These are phyloP conservation scores for Pardosa pseudoannulata DNA, from an alignment of 2,888 invertebrate species.

Conservation along the genomic window DNA sequence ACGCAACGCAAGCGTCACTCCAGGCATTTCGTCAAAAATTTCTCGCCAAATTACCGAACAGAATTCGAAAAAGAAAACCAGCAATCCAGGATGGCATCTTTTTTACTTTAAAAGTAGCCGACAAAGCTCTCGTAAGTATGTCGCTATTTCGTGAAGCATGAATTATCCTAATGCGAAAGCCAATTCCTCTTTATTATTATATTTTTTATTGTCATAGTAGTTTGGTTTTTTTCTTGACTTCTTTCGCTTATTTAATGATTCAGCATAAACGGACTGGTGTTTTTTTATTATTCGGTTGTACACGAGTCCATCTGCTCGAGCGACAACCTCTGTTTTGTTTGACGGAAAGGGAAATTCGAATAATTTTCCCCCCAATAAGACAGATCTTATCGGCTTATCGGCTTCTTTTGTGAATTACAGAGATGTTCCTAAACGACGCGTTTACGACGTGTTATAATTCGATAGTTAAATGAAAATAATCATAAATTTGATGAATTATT, in stretches of 20 bases:
- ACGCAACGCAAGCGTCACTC: neutral
- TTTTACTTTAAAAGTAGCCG: neutral
- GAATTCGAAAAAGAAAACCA: conserved; percentile 10
- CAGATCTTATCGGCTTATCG: conserved; percentile 1
- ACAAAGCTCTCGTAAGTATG: neutral
- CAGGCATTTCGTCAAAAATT: neutral
- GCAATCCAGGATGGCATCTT: conserved; percentile 6
- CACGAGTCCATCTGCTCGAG: neutral
- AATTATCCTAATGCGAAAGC: conserved; percentile 4
- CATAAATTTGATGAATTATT: too few relatives aligned
- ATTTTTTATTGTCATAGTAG: neutral
- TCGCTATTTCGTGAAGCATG: neutral
- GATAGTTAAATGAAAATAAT: too few relatives aligned
- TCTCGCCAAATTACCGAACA: conserved; percentile 10
- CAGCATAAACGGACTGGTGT: neutral
- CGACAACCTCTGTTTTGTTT: conserved; percentile 10
- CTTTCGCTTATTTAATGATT: too few relatives aligned
- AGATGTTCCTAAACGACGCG: too few relatives aligned
- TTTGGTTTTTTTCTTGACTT: too few relatives aligned
- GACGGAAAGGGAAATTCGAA: neutral
- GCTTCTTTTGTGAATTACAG: too few relatives aligned
- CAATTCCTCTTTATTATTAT: neutral
- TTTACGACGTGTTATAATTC: too few relatives aligned
- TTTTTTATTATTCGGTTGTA: neutral
- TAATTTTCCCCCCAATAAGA: neutral